Percentiles rank a stretch among this genome's conserved stretches.
Evolutionary conservation across 2,113 vertebrate genomes (phyloP).

Genomic region (Pristiophorus japonicus): DNA sequence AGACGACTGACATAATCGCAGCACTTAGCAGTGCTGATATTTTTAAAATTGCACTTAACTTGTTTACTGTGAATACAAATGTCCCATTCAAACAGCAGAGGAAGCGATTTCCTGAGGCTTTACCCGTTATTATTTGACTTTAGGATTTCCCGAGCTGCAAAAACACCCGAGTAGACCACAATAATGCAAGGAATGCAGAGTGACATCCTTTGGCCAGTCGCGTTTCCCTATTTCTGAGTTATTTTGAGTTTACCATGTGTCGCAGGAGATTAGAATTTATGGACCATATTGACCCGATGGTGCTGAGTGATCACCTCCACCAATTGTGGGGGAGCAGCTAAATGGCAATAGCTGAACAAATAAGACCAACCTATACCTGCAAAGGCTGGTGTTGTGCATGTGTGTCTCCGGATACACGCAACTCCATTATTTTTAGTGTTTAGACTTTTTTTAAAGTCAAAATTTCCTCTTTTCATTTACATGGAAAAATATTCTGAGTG

Average conservation of each 20-base stretch:
- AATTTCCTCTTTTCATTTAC: not conserved
- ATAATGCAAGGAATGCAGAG: conserved; percentile 40
- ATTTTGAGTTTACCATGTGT: conserved; percentile 42
- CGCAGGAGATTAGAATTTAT: not conserved
- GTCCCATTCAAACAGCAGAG: conserved; percentile 53
- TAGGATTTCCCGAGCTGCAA: conserved; percentile 43
- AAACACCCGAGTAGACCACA: conserved; percentile 44
- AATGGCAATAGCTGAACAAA: not conserved
- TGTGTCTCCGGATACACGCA: not conserved
- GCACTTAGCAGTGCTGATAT: conserved; percentile 57
- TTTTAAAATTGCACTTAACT: conserved; percentile 51
- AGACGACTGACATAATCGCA: conserved; percentile 57
- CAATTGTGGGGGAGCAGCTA: not conserved
- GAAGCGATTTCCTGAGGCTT: conserved; percentile 47
- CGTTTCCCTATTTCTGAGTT: conserved; percentile 41
- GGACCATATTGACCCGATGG: not conserved
- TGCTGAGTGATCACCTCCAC: conserved; percentile 22
- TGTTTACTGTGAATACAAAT: conserved; percentile 61
- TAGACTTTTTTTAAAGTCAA: not conserved
- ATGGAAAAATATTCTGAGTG: not conserved
- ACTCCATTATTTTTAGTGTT: not conserved
- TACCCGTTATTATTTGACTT: conserved; percentile 40
- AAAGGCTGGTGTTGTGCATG: not conserved
- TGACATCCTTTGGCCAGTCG: conserved; percentile 44
- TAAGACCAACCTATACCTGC: not conserved